phyloP scores from a whole-genome alignment of 1,140 invertebrate genomes.

The Cecropterus lyciades region DNA sequence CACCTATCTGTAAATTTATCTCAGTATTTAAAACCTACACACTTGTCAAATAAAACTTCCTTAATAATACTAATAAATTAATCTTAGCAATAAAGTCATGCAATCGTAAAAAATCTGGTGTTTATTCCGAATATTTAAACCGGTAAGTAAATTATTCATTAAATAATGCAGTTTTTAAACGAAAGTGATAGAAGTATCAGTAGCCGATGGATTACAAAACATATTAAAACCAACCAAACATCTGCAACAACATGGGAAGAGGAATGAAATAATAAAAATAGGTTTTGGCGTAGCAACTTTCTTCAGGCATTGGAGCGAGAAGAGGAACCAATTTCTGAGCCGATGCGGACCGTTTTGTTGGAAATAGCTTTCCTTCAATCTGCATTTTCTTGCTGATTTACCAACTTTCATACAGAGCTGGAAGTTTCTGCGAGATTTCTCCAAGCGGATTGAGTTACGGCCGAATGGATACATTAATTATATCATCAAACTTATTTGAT shows the following conservation, averaged over 20 bases:
- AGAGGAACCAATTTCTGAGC: conserved; percentile 82
- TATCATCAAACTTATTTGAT: conserved; percentile 1
- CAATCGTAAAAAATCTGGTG: too few relatives aligned
- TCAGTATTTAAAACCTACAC: too few relatives aligned
- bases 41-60: too few relatives aligned
- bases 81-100: too few relatives aligned
- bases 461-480: conserved; percentile 58
- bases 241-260: conserved; percentile 61
- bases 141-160: too few relatives aligned
- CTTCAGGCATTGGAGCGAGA: conserved; percentile 73
- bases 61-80: too few relatives aligned
- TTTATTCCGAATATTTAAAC: too few relatives aligned
- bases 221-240: conserved; percentile 74
- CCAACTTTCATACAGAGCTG: conserved; percentile 74
- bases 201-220: conserved; percentile 50
- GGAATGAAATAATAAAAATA: conserved; percentile 81
- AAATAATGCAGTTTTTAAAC: too few relatives aligned
- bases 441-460: conserved; percentile 53
- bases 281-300: conserved; percentile 78
- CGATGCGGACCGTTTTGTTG: conserved; percentile 81
- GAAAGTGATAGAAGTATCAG: neutral
- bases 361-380: conserved; percentile 84
- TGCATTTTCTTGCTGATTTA: conserved; percentile 84
- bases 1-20: too few relatives aligned
- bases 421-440: conserved; percentile 65